Base-by-base conservation (phyloP, 2,113 vertebrate species). In the Grammomys dolichurus region DNA sequence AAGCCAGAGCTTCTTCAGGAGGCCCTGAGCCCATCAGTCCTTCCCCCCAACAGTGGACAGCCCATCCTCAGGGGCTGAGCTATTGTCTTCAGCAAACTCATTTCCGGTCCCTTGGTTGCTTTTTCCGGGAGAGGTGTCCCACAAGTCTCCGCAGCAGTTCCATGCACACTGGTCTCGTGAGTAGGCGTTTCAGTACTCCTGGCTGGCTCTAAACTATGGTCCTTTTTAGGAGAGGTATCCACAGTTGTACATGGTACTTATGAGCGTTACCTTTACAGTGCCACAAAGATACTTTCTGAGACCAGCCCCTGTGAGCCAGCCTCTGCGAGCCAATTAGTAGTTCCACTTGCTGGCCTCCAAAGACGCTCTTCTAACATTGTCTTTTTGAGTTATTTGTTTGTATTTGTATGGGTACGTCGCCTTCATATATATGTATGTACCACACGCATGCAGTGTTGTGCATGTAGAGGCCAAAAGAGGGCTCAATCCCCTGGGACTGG, bases 181-280 rank as follows among this genome's bases (percentile, higher is more conserved):
- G 9, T 6, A 2, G 1, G 4, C 19, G 7, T 33, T 11, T 67
- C 17, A 1, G 3, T 11, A 17, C 60, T 6, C 31, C 31, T 51
- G 11, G 51, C 70, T 24, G 46, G 43, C 58, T 48, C n/a, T 46
- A 90, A 22, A 87, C 73, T 33, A 4, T 8, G 2, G 17, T 24
- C 46, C 77, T 72, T 73, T 11, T 51, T 4, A 70, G 43, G 13
- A 16, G 4, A 31, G 9, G 0, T 14, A 20, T 36, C 16, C 56
- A 11, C 26, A 31, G 43, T 54, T 63, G 22, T 54, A 73, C 26
- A 36, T 3, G 12, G 75, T 16, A 65, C 3, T 54, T 11, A 11
- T 22, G 20, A 60, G 26, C 17, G 1, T 12, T 1, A 9, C 1
- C 84, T 69, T 69, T 58, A 33, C 46, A 7, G 31, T 11, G 7